phyloP scores from a whole-genome alignment of 2,888 invertebrate species.

The Drosophila siamana region DNA sequence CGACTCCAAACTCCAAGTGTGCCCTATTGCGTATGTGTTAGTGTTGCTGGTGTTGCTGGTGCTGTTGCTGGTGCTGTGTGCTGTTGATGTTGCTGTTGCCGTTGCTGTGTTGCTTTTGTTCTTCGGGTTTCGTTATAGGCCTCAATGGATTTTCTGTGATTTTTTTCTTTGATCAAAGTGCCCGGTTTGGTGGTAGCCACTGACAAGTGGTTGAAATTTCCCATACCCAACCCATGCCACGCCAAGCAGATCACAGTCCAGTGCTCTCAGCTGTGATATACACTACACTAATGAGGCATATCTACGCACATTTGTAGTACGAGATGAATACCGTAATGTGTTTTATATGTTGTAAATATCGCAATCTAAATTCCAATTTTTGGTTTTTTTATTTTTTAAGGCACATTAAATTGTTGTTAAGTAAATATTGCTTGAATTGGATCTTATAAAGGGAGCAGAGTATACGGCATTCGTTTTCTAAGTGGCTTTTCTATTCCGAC shows the following conservation, averaged over 20 bases:
- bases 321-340: no score
- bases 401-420: neutral
- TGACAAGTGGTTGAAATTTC: conserved; percentile 76
- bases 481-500: neutral
- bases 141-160: conserved; percentile 79
- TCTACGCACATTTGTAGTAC: no score
- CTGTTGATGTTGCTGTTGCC: conserved; percentile 18
- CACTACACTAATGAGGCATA: conserved; percentile 12
- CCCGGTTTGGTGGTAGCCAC: conserved; percentile 70
- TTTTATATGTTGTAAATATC: no score
- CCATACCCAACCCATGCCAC: conserved; percentile 58
- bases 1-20: conserved; percentile 50
- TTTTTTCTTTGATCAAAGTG: conserved; percentile 79
- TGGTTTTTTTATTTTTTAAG: no score
- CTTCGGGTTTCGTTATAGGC: conserved; percentile 71
- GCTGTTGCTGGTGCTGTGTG: conserved; percentile 23
- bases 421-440: neutral
- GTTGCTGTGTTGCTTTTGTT: conserved; percentile 27
- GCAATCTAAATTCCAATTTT: neutral
- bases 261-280: conserved; percentile 38
- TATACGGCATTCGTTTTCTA: conserved; percentile 10
- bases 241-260: conserved; percentile 35
- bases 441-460: conserved; percentile 9
- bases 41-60: conserved; percentile 34
- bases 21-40: conserved; percentile 50